Conservation (phyloP, 2,888 invertebrate species). For the Eilema caniola region DNA sequence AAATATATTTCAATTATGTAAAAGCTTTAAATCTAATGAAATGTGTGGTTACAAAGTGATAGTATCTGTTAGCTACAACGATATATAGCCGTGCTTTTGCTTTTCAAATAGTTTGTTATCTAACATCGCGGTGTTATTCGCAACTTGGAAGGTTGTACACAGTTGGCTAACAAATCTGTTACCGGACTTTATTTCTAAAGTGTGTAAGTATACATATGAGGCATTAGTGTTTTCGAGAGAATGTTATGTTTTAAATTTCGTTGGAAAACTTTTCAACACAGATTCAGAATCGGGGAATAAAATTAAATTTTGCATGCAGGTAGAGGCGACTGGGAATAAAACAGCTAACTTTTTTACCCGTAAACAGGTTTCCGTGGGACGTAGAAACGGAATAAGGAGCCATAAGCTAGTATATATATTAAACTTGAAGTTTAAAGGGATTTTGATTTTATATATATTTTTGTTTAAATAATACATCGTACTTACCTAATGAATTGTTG, state of each 20-base stretch:
- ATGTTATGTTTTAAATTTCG: constrained; percentile 1
- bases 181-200: constrained; percentile 37
- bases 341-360: background rate
- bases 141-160: constrained; percentile 28
- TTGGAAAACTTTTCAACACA: background rate
- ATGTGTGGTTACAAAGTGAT: constrained; percentile 51
- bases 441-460: background rate
- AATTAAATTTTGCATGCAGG: background rate
- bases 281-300: background rate
- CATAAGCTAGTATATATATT: background rate
- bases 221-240: background rate
- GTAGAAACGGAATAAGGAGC: background rate
- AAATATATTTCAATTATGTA: constrained; percentile 49
- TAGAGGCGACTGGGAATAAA: background rate
- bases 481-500: too few species aligned
- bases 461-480: too few species aligned
- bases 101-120: constrained; percentile 51
- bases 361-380: background rate
- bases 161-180: constrained; percentile 33
- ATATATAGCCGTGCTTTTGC: constrained; percentile 38
- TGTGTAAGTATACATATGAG: constrained; percentile 17
- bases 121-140: constrained; percentile 34
- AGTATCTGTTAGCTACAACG: constrained; percentile 40
- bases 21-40: constrained; percentile 50
- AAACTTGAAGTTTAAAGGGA: background rate